Evolutionary conservation across 2,113 vertebrate species (phyloP).

Genomic region (Chaetodon trifascialis): DNA sequence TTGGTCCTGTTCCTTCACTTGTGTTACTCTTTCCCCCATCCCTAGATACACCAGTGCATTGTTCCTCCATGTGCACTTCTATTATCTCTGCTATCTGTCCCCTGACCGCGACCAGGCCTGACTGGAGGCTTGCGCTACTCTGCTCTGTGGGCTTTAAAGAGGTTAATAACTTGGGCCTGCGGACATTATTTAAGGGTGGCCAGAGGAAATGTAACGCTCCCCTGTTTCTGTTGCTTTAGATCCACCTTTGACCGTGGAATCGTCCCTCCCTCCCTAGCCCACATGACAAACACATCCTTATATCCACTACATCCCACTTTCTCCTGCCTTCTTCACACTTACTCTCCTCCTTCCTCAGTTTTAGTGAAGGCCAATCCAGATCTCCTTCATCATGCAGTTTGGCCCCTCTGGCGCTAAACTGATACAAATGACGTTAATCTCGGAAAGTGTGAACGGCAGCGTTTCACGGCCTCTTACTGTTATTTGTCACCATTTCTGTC

Average conservation of each 20-base stretch:
- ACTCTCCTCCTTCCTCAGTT: slow-evolving; percentile 47
- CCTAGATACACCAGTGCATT: slow-evolving; percentile 76
- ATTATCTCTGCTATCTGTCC: slow-evolving; percentile 84
- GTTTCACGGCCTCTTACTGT: slow-evolving; percentile 72
- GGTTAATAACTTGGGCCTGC: slow-evolving; percentile 88
- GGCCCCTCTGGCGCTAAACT: slow-evolving; percentile 79
- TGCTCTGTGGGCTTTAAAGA: slow-evolving; percentile 81
- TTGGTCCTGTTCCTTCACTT: slow-evolving; percentile 78
- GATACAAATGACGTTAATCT: slow-evolving; percentile 87
- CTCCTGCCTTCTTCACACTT: slow-evolving; percentile 55
- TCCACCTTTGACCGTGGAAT: slow-evolving; percentile 77
- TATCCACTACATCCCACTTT: slow-evolving; percentile 56
- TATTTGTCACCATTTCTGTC: slow-evolving; percentile 87
- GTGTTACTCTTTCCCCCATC: slow-evolving; percentile 62
- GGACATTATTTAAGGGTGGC: slow-evolving; percentile 86
- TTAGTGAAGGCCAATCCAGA: slow-evolving; percentile 54
- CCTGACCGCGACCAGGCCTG: slow-evolving; percentile 78
- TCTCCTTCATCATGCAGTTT: slow-evolving; percentile 78
- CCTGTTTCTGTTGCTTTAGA: slow-evolving; percentile 81
- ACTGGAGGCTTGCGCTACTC: slow-evolving; percentile 71
- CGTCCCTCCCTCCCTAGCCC: slow-evolving; percentile 57
- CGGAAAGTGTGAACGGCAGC: slow-evolving; percentile 81
- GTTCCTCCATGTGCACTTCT: slow-evolving; percentile 80
- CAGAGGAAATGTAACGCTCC: slow-evolving; percentile 80
- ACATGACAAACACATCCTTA: slow-evolving; percentile 70